A percentile compares a stretch with the other conserved stretches of the same genome.
Evolutionary conservation across 2,888 invertebrate genomes (phyloP).

Genomic region (Parthenolecanium corni): DNA sequence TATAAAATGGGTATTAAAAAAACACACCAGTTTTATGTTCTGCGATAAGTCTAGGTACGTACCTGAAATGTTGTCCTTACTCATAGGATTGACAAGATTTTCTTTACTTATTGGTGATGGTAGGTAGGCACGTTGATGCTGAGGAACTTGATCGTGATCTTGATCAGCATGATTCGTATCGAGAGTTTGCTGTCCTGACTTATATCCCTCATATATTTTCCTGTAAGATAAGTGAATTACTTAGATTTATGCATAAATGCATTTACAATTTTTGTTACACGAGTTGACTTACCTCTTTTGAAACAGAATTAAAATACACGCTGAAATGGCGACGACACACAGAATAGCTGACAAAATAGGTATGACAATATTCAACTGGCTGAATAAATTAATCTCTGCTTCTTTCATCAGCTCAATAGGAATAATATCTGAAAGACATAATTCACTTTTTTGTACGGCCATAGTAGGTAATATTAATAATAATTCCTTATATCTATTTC

Average conservation of each 20-base stretch:
- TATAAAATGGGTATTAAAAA: too few relatives aligned
- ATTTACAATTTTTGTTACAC: not conserved
- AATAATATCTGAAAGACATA: conserved; percentile 8
- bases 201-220: conserved; percentile 25
- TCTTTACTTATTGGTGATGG: conserved; percentile 21
- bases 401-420: conserved; percentile 13
- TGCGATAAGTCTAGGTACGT: too few relatives aligned
- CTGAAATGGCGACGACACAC: conserved; percentile 29
- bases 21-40: too few relatives aligned
- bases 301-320: conserved; percentile 29
- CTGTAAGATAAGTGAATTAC: not conserved
- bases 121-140: conserved; percentile 11
- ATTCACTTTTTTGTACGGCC: not conserved
- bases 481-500: too few relatives aligned
- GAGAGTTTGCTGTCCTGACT: conserved; percentile 21
- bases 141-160: not conserved
- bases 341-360: conserved; percentile 28
- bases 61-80: conserved; percentile 18
- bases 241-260: too few relatives aligned
- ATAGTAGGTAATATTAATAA: not conserved
- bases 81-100: conserved; percentile 19
- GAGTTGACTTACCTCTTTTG: conserved; percentile 29
- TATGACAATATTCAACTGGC: conserved; percentile 29
- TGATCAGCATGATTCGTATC: conserved; percentile 14
- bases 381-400: conserved; percentile 4